These are phyloP conservation scores for Coregonus suidteri DNA, from an alignment of 2,797 vertebrate genomes.

Conservation along the genomic window DNA sequence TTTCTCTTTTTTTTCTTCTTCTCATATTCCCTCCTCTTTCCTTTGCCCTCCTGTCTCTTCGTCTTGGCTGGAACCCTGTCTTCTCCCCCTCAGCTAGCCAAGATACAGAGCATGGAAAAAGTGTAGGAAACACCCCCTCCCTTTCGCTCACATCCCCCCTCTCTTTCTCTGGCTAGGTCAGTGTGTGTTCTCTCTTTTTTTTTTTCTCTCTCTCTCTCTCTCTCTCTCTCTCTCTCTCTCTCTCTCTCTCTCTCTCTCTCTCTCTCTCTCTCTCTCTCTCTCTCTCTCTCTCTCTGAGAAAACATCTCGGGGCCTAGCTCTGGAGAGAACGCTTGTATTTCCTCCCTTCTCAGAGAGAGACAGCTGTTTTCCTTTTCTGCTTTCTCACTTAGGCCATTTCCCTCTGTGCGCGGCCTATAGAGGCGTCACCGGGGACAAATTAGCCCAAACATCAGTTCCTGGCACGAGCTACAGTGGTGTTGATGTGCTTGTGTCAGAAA, in stretches of 20 bases:
- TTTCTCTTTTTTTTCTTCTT: constrained; percentile 10
- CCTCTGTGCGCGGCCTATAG: constrained; percentile 31
- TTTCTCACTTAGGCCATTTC: constrained; percentile 30
- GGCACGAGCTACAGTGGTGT: neutral
- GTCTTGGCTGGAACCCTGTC: constrained; percentile 50
- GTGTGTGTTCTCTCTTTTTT: no score
- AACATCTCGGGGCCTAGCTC: constrained; percentile 59
- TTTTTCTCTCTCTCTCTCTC: no score
- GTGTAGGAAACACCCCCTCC: constrained; percentile 68
- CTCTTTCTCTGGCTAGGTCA: constrained; percentile 22
- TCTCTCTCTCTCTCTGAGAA: neutral
- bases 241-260: no score
- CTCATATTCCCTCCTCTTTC: neutral
- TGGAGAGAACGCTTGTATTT: constrained; percentile 60
- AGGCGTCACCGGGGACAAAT: constrained; percentile 37
- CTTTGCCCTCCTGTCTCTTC: neutral
- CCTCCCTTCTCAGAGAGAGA: constrained; percentile 48
- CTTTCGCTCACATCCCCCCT: constrained; percentile 1
- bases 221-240: no score
- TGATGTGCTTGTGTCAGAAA: neutral
- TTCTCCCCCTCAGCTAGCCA: constrained; percentile 63
- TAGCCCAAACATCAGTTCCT: constrained; percentile 23
- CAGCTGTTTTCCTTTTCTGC: constrained; percentile 55
- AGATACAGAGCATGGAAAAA: constrained; percentile 76
- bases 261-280: no score